phyloP scores from a whole-genome alignment of 2,113 vertebrate species.

The Lampris megalopsis region DNA sequence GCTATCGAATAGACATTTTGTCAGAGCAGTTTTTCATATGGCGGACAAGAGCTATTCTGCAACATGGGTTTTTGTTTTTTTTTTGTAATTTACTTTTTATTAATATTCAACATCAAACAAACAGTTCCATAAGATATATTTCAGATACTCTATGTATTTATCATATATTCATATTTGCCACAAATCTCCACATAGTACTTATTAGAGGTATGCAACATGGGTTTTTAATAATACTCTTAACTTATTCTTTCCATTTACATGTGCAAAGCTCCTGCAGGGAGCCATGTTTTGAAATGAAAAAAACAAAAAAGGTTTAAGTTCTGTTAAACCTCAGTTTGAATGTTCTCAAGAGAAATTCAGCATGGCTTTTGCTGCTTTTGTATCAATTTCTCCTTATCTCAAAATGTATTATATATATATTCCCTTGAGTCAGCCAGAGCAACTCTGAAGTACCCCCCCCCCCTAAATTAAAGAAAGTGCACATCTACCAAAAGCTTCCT shows the following conservation, averaged over 20 bases:
- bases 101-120: no score
- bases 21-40: constrained; percentile 16
- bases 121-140: neutral
- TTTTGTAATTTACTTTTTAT: no score
- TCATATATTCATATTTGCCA: no score
- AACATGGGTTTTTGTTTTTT: no score
- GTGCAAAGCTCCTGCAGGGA: no score
- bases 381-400: constrained; percentile 27
- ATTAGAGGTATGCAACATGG: neutral
- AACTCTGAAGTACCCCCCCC: constrained; percentile 55
- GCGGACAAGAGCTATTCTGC: neutral
- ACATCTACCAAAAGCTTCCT: constrained; percentile 18
- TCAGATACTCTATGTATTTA: no score
- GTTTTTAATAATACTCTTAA: no score
- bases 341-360: neutral
- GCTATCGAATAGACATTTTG: neutral
- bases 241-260: no score
- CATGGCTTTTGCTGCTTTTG: constrained; percentile 3
- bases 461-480: constrained; percentile 53
- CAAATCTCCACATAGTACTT: no score
- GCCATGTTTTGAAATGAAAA: neutral
- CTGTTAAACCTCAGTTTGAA: neutral
- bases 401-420: constrained; percentile 26
- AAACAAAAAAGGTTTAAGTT: constrained; percentile 3
- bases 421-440: constrained; percentile 22